Conservation (phyloP, 2,113 vertebrate genomes). For the Anthoscopus minutus region DNA sequence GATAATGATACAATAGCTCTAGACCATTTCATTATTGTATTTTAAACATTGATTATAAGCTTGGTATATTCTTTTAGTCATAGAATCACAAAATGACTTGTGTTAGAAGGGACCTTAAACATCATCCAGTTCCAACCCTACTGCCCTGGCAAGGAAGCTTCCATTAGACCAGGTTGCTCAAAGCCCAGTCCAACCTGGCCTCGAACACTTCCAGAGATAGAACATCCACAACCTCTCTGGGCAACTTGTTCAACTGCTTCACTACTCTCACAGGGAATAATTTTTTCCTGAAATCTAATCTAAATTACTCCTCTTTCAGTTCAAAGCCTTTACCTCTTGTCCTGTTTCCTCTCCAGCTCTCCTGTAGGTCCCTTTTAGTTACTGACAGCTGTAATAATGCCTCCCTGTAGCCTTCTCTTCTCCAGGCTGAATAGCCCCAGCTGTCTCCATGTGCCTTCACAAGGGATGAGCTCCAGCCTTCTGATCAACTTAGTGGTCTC, state of each 20-base stretch:
- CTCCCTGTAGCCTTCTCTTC: background rate
- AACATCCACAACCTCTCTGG: background rate
- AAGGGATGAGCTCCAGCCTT: background rate
- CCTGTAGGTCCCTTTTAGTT: background rate
- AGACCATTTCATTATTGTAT: background rate
- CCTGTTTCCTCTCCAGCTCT: background rate
- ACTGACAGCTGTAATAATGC: background rate
- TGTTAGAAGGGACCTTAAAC: background rate
- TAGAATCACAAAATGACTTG: background rate
- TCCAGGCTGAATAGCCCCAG: background rate
- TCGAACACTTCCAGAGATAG: background rate
- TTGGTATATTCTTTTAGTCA: background rate
- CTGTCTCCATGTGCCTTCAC: background rate
- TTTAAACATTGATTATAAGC: background rate
- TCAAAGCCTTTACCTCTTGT: background rate
- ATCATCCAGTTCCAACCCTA: background rate
- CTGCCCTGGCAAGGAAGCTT: background rate
- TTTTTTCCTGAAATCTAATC: background rate
- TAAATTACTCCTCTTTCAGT: background rate
- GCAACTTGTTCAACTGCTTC: background rate
- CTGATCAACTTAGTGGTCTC: background rate
- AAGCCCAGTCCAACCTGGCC: background rate
- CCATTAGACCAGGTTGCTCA: background rate
- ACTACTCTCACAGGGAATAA: background rate
- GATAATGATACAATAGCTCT: background rate